Conservation (phyloP, 2,888 invertebrate species). For the Hirtodrosophila trivittata region DNA sequence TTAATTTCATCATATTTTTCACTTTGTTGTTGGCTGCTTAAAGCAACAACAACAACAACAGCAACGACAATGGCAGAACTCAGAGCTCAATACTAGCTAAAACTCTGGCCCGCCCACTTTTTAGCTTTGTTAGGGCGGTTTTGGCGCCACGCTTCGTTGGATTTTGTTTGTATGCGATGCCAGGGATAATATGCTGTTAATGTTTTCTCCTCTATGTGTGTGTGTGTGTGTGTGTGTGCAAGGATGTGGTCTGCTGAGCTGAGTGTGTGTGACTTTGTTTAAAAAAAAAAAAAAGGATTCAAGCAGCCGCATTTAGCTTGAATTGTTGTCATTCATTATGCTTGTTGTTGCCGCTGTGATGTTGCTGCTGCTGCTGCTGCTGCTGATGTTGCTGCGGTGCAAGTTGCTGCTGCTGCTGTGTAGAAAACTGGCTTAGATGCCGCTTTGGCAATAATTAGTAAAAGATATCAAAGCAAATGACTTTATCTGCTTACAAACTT, state of each 20-base stretch:
- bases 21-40: slow-evolving; percentile 53
- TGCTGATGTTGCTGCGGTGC: slow-evolving; percentile 32
- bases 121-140: slow-evolving; percentile 36
- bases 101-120: slow-evolving; percentile 22
- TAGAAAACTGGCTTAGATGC: slow-evolving; percentile 66
- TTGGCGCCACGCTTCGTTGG: slow-evolving; percentile 67
- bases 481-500: slow-evolving; percentile 75
- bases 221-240: slow-evolving; percentile 21
- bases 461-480: slow-evolving; percentile 80
- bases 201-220: slow-evolving; percentile 43
- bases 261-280: slow-evolving; percentile 17
- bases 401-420: slow-evolving; percentile 34
- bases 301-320: slow-evolving; percentile 73
- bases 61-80: slow-evolving; percentile 21
- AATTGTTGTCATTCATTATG: slow-evolving; percentile 77
- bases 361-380: slow-evolving; percentile 29
- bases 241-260: slow-evolving; percentile 33
- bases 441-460: slow-evolving; percentile 76
- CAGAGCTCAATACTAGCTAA: slow-evolving; percentile 33
- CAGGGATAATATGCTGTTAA: slow-evolving; percentile 78
- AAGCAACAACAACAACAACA: slow-evolving; percentile 28
- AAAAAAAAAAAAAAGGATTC: slow-evolving; percentile 63
- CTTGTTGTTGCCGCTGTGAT: slow-evolving; percentile 55
- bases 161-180: slow-evolving; percentile 66
- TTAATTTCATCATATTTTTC: slow-evolving; percentile 78